phyloP scores from a whole-genome alignment of 2,888 invertebrate species.

The Iphiclides podalirius region DNA sequence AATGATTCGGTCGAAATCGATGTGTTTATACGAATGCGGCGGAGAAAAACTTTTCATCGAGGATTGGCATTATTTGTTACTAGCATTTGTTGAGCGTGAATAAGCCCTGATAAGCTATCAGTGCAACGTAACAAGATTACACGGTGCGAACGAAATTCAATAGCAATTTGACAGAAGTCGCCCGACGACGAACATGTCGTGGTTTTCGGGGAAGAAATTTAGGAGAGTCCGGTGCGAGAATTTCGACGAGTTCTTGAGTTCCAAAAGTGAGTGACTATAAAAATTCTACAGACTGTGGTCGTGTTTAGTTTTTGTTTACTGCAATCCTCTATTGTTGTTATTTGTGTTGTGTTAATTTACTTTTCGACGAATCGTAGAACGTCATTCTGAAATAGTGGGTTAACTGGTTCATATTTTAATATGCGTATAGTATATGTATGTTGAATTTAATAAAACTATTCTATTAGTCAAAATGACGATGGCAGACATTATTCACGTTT shows the following conservation, averaged over 20 bases:
- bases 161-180: conserved; percentile 2
- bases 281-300: too few relatives aligned
- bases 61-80: too few relatives aligned
- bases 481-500: neutral
- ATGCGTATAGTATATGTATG: too few relatives aligned
- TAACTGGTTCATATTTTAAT: too few relatives aligned
- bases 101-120: conserved; percentile 14
- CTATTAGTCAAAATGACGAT: conserved; percentile 3
- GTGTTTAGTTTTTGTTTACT: too few relatives aligned
- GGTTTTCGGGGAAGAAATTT: conserved; percentile 58
- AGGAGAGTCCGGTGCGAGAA: conserved; percentile 52
- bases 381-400: too few relatives aligned
- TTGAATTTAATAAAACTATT: too few relatives aligned
- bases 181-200: conserved; percentile 42
- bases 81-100: too few relatives aligned
- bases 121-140: conserved; percentile 8
- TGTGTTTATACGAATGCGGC: neutral
- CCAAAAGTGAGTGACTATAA: conserved; percentile 59
- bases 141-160: neutral
- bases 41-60: neutral
- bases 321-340: too few relatives aligned
- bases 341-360: too few relatives aligned
- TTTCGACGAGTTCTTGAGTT: conserved; percentile 47
- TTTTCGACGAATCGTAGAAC: too few relatives aligned
- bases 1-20: neutral